A percentile compares a stretch with the other conserved stretches of the same genome.
Conservation (phyloP, 1,140 invertebrate genomes). For the Argopecten irradians region DNA sequence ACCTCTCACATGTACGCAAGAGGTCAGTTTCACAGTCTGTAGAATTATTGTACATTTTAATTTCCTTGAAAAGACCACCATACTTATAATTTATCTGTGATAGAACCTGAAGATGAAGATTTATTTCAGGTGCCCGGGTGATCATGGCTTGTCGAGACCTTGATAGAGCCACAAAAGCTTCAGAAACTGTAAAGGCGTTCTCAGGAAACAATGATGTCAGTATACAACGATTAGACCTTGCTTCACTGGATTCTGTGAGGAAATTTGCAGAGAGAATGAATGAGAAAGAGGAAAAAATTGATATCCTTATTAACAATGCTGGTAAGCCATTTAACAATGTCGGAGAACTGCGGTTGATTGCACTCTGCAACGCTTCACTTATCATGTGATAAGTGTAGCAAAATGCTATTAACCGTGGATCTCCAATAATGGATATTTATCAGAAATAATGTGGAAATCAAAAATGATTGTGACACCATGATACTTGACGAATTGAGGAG, state of each 20-base stretch:
- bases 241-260: conserved; percentile 70
- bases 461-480: too few species aligned
- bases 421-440: too few species aligned
- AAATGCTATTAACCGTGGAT: too few species aligned
- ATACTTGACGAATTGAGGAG: too few species aligned
- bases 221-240: conserved; percentile 81
- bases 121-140: conserved; percentile 82
- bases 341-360: too few species aligned
- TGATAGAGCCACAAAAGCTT: conserved; percentile 84
- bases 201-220: conserved; percentile 76
- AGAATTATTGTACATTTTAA: too few species aligned
- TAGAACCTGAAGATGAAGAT: neutral
- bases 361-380: too few species aligned
- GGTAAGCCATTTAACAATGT: conserved; percentile 49
- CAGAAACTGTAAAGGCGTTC: conserved; percentile 85
- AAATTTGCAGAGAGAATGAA: conserved; percentile 75
- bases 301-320: conserved; percentile 68
- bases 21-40: too few species aligned
- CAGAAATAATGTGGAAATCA: too few species aligned
- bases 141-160: conserved; percentile 90
- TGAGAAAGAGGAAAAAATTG: conserved; percentile 52
- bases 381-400: too few species aligned
- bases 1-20: too few species aligned
- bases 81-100: neutral
- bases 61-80: too few species aligned